Base-by-base conservation (phyloP, 2,797 vertebrate species). In the Rhynchotus rufescens region DNA sequence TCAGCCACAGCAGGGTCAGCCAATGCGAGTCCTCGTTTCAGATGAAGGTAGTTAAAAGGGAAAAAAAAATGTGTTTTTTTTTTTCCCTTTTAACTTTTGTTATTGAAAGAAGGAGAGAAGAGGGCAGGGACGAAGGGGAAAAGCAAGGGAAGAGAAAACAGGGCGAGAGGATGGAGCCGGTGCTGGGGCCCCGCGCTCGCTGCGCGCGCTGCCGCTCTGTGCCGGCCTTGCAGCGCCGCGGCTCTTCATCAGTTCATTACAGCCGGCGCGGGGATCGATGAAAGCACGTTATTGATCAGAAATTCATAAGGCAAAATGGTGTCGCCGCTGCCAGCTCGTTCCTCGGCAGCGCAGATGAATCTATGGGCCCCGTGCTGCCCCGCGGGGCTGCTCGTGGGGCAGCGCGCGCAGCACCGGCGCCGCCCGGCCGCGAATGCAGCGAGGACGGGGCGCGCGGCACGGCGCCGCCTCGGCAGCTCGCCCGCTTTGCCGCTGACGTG, bases 1-100 rank as follows among this genome's bases (percentile, higher is more conserved):
- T 87, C 93, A 87, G 77, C 83, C 87, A 23, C 80, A n/a, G 94
- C 81, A 21, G 94, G 96, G 95, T 93, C 95, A 93, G 95, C 92
- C 95, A 94, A 82, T 4, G 11, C 12, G 54, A 90, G 86, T 77
- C 91, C 93, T 71, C 68, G 47, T 82, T 40, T 60, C 79, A 74
- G 78, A 79, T 40, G 57, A 28, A 78, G 61, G 78, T 28, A 62
- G 79, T 86, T 87, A 84, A 80, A 81, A 59, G 95, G 84, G 30
- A 54, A 75, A 83, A 79, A 86, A 79, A 60, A 26, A 34, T 0
- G 1, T 9, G 56, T 75, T 91, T 86, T 56, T 84, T 90, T 78
- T 90, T 78, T 88, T 86, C 80, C 62, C 81, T 88, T 76, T 60
- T 13, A 10, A 11, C 47, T 13, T 14, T 15, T 20, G 0, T 67